Conservation (phyloP, 2,113 vertebrate genomes). For the Mionectes macconnelli region DNA sequence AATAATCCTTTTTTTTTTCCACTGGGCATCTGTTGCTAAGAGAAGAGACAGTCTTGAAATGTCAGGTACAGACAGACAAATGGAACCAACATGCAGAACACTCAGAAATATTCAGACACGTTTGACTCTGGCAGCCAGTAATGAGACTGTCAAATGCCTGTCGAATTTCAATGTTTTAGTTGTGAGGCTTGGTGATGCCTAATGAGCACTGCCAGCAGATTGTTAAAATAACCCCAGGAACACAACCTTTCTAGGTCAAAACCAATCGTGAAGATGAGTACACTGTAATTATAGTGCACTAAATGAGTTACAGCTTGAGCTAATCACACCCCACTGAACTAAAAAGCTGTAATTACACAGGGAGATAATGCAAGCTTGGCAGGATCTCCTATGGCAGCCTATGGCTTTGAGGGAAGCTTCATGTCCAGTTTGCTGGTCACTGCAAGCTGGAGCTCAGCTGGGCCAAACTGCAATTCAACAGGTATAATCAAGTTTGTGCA, state of each 20-base stretch:
- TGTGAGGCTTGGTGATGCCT: neutral
- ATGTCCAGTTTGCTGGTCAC: neutral
- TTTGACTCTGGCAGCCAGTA: neutral
- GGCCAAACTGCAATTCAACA: neutral
- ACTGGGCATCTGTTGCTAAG: neutral
- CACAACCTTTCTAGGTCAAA: constrained; percentile 47
- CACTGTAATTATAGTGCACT: constrained; percentile 66
- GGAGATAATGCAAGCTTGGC: constrained; percentile 57
- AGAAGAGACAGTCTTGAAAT: neutral
- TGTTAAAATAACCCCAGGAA: constrained; percentile 60
- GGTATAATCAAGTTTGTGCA: neutral
- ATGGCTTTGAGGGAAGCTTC: constrained; percentile 19
- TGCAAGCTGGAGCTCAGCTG: neutral
- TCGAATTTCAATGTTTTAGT: constrained; percentile 3
- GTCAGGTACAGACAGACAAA: neutral
- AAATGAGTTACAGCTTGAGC: constrained; percentile 69
- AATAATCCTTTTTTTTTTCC: neutral
- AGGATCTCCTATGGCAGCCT: constrained; percentile 15
- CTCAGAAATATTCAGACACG: neutral
- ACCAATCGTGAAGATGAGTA: constrained; percentile 30
- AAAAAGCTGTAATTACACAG: constrained; percentile 72
- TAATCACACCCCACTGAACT: constrained; percentile 69
- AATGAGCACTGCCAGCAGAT: neutral
- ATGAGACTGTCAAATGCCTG: neutral
- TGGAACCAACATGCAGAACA: neutral